Percentiles rank a stretch among this genome's conserved stretches.
Evolutionary conservation across 2,888 invertebrate genomes (phyloP).

Genomic region (Cryptosula pallasiana): DNA sequence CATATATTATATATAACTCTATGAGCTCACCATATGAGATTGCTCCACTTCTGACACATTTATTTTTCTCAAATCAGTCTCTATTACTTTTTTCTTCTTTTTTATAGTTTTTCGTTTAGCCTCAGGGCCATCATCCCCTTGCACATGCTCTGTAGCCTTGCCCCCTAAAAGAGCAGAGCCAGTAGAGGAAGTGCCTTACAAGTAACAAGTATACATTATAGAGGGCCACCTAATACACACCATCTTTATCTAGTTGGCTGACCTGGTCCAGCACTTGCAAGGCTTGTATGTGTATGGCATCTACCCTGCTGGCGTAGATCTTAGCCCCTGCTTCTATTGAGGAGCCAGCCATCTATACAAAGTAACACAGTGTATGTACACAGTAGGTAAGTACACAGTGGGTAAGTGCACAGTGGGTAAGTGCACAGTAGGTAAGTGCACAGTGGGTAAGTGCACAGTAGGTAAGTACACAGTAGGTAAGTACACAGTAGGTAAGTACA

Average conservation of each 20-base stretch:
- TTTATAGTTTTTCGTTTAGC: background rate
- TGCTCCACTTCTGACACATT: conserved; percentile 9
- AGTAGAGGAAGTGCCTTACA: background rate
- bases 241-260: conserved; percentile 25
- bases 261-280: conserved; percentile 61
- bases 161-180: background rate
- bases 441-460: too few relatives aligned
- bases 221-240: background rate
- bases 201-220: background rate
- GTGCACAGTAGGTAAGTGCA: too few relatives aligned
- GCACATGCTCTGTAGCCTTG: background rate
- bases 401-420: too few relatives aligned
- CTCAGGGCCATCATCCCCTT: background rate
- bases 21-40: background rate
- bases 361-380: too few relatives aligned
- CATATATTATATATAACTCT: too few relatives aligned
- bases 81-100: background rate
- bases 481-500: too few relatives aligned
- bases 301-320: conserved; percentile 81
- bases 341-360: conserved; percentile 68
- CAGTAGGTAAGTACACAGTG: too few relatives aligned
- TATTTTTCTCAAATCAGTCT: conserved; percentile 9
- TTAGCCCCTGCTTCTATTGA: conserved; percentile 82
- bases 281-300: conserved; percentile 74
- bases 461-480: too few relatives aligned